These are phyloP conservation scores for Corythornis madagascariensis DNA, from an alignment of 2,113 vertebrate species.

Conservation along the genomic window DNA sequence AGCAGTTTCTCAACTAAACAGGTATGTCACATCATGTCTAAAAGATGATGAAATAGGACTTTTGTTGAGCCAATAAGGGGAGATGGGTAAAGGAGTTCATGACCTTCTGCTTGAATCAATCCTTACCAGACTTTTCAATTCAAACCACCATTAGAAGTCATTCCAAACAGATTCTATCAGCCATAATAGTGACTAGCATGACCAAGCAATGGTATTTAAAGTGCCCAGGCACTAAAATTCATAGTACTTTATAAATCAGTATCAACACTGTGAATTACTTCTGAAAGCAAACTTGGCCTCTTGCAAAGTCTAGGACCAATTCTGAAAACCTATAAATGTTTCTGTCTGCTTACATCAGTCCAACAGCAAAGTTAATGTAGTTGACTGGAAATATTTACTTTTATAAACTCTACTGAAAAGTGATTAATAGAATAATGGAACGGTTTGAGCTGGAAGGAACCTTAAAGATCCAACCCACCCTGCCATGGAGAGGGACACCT, in stretches of 20 bases:
- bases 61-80: constrained; percentile 19
- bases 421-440: not conserved
- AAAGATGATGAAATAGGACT: constrained; percentile 58
- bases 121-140: constrained; percentile 55
- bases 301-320: not conserved
- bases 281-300: constrained; percentile 5
- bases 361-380: not conserved
- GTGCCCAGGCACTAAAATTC: not conserved
- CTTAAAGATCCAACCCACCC: not conserved
- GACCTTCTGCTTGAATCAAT: constrained; percentile 62
- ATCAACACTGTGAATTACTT: not conserved
- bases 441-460: not conserved
- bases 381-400: constrained; percentile 6
- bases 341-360: not conserved
- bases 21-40: constrained; percentile 18
- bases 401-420: not conserved
- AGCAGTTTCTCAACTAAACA: constrained; percentile 49
- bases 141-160: constrained; percentile 52
- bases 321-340: not conserved
- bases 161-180: constrained; percentile 55
- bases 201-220: constrained; percentile 24
- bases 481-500: not conserved
- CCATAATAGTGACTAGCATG: not conserved
- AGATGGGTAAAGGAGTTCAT: constrained; percentile 42
- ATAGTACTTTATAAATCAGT: constrained; percentile 31